Evolutionary conservation across 1,140 invertebrate genomes (phyloP).

Genomic region (Phymorhynchus buccinoides): DNA sequence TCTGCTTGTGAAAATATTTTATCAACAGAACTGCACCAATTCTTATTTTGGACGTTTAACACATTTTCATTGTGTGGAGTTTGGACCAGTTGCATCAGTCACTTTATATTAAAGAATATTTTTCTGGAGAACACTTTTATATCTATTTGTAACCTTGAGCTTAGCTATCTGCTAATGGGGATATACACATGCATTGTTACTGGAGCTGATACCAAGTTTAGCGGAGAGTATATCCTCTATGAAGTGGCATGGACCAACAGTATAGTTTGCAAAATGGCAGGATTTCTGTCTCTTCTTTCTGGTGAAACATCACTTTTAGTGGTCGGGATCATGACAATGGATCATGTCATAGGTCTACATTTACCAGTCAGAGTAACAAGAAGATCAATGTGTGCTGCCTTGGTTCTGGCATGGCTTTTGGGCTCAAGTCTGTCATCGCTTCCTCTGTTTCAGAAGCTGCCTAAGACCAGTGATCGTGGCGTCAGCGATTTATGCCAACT

Average conservation of each 20-base stretch:
- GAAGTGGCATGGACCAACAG: constrained; percentile 35
- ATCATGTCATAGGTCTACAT: background rate
- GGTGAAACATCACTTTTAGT: constrained; percentile 34
- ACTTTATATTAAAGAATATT: background rate
- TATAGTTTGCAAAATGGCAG: background rate
- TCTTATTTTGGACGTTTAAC: constrained; percentile 47
- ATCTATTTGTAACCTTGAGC: constrained; percentile 51
- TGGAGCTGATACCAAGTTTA: constrained; percentile 28
- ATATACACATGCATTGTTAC: constrained; percentile 28
- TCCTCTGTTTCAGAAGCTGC: constrained; percentile 7
- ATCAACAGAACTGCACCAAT: constrained; percentile 33
- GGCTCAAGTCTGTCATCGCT: constrained; percentile 1
- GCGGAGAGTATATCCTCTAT: constrained; percentile 52
- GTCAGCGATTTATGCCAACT: constrained; percentile 44
- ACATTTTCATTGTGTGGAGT: constrained; percentile 48
- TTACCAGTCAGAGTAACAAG: background rate
- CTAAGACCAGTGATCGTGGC: constrained; percentile 44
- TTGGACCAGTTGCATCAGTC: constrained; percentile 23
- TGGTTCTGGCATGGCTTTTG: constrained; percentile 27
- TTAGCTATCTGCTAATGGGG: constrained; percentile 35
- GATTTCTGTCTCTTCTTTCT: constrained; percentile 39
- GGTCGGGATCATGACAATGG: constrained; percentile 52
- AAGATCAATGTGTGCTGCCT: background rate
- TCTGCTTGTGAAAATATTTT: constrained; percentile 51
- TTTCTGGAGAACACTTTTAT: constrained; percentile 21